Evolutionary conservation across 2,888 invertebrate species (phyloP), one percentile per base, ranked within the genome.

Genomic region (Strigamia crassipes): DNA sequence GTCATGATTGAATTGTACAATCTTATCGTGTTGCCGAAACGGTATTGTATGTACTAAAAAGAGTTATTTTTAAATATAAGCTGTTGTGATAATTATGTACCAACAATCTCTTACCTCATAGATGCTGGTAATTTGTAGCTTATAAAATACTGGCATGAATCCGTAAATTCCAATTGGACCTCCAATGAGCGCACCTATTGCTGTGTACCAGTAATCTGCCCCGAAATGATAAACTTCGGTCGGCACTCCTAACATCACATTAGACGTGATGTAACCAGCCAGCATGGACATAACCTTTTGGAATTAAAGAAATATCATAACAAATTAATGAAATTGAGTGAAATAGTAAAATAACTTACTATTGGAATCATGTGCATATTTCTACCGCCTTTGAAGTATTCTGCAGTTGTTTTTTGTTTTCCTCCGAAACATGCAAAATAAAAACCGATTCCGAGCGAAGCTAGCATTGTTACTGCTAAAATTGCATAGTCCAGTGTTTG

Each of bases 211-310:
- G 21, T 81, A 81, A 23, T 81, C 21, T 10, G 73, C 34, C 21
- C 81, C 81, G n/a, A 38, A 42, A 21, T 77, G 18, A 15, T 81
- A 81, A 18, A 81, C 81, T 27, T 81, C 81, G n/a, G 77, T 73
- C 38, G 81, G 81, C 12, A 77, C 2, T 12, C 81, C 81, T 34
- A 81, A 21, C 81, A 81, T 81, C 21, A 41, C 9, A 38, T 38
- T 81, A 15, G 81, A 81, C 15, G 38, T 73, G 6, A 81, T 41
- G 66, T 18, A 8, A 6, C 38, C 10, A 6, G 81, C 81, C 23
- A 81, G 15, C 42, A 77, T 38, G 41, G 81, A 81, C n/a, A 80
- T 38, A 38, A 38, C 10, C 38, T 38, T 38, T 21, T 12, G 1
- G 18, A 23, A 21, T 66, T 23, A 23, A 66, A 66, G 0, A 6